Percentiles rank a stretch among this genome's conserved stretches.
Conservation (phyloP, 1,140 invertebrate genomes). For the Holcopasites calliopsidis region DNA sequence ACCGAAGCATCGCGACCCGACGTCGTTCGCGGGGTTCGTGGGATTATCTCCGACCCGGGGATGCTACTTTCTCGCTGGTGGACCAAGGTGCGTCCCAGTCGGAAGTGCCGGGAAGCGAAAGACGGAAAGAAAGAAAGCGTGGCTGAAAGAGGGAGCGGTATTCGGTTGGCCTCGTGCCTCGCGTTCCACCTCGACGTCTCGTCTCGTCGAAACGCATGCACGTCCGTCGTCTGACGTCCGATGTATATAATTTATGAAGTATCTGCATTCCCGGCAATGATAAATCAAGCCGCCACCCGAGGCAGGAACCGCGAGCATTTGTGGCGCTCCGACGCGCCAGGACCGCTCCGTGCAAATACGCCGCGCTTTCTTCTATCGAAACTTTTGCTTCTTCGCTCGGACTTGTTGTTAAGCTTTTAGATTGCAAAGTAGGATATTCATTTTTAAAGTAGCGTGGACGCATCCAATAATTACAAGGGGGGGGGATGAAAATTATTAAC, state of each 20-base stretch:
- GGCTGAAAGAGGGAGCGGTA: constrained; percentile 51
- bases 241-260: constrained; percentile 79
- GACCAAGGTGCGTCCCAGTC: constrained; percentile 12
- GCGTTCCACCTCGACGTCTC: constrained; percentile 73
- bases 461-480: too few species aligned
- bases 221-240: constrained; percentile 69
- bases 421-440: too few species aligned
- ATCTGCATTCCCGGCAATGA: constrained; percentile 76
- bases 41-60: constrained; percentile 23
- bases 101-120: constrained; percentile 24
- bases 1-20: constrained; percentile 17
- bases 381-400: not conserved
- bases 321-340: constrained; percentile 21
- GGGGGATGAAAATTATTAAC: too few species aligned
- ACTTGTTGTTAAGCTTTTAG: too few species aligned
- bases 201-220: constrained; percentile 66
- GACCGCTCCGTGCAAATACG: constrained; percentile 21
- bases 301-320: constrained; percentile 54
- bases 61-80: not conserved
- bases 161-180: constrained; percentile 72
- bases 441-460: too few species aligned
- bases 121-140: constrained; percentile 23
- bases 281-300: constrained; percentile 78
- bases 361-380: constrained; percentile 13
- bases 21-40: not conserved